Conservation (phyloP, 1,140 invertebrate species). For the Dinoponera quadriceps region DNA sequence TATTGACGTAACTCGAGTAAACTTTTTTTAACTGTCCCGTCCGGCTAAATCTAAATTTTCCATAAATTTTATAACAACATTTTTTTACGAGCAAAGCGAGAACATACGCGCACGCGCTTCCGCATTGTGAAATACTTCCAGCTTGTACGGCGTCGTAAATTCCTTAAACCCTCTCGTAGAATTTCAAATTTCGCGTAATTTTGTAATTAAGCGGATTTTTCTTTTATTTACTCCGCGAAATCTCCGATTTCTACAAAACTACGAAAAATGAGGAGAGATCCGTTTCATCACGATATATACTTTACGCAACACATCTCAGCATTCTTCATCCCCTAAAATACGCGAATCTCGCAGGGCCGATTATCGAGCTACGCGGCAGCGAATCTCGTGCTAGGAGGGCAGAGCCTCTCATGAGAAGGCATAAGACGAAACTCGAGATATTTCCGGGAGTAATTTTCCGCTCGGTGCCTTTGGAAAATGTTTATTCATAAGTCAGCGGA, state of each 20-base stretch:
- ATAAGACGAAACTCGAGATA: slow-evolving; percentile 66
- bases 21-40: background rate
- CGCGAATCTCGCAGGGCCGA: slow-evolving; percentile 35
- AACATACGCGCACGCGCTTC: background rate
- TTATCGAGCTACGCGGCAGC: slow-evolving; percentile 27
- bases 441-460: slow-evolving; percentile 81
- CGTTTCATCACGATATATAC: slow-evolving; percentile 19
- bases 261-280: background rate
- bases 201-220: background rate
- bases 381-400: slow-evolving; percentile 21
- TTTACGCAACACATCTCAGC: background rate
- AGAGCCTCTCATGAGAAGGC: slow-evolving; percentile 52
- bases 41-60: background rate
- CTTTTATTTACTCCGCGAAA: background rate
- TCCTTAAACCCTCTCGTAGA: background rate
- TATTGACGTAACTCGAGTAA: background rate
- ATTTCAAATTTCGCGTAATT: background rate
- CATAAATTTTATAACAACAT: too few relatives aligned
- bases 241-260: background rate
- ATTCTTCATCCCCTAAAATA: slow-evolving; percentile 9
- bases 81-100: background rate
- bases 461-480: slow-evolving; percentile 77
- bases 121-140: background rate
- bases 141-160: background rate
- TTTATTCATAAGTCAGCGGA: slow-evolving; percentile 81